Percentiles rank a stretch among this genome's conserved stretches.
Conservation (phyloP, 2,113 vertebrate species). For the Andinoacara biseriatus region DNA sequence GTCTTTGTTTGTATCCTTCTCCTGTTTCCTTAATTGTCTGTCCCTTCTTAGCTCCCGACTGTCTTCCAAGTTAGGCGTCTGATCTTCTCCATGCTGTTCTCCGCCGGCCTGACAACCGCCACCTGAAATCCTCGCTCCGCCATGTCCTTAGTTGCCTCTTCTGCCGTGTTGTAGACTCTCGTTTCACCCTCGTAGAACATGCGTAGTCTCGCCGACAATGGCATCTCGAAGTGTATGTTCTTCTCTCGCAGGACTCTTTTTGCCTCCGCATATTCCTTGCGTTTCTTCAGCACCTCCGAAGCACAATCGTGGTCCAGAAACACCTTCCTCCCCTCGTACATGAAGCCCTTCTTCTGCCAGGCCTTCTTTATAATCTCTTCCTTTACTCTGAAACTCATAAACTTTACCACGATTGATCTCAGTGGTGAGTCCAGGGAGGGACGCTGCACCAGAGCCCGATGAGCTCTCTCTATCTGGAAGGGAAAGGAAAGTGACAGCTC, state of each 20-base stretch:
- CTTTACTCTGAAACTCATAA: too few species aligned
- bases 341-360: background rate
- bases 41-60: background rate
- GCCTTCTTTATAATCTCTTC: too few species aligned
- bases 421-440: background rate
- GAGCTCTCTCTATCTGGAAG: background rate
- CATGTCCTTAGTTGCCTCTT: conserved; percentile 7
- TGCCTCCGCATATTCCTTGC: too few species aligned
- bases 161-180: background rate
- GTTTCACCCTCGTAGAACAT: background rate
- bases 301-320: conserved; percentile 3
- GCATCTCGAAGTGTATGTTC: background rate
- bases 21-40: background rate
- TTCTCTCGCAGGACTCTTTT: too few species aligned
- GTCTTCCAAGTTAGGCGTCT: background rate
- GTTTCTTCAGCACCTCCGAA: background rate
- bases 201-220: background rate
- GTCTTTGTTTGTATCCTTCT: background rate
- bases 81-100: too few species aligned
- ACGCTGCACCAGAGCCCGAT: background rate
- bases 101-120: too few species aligned
- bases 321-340: background rate
- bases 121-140: background rate
- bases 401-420: background rate
- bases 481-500: background rate